These are phyloP conservation scores for Dryobota labecula DNA, from an alignment of 2,888 invertebrate genomes.

Conservation along the genomic window DNA sequence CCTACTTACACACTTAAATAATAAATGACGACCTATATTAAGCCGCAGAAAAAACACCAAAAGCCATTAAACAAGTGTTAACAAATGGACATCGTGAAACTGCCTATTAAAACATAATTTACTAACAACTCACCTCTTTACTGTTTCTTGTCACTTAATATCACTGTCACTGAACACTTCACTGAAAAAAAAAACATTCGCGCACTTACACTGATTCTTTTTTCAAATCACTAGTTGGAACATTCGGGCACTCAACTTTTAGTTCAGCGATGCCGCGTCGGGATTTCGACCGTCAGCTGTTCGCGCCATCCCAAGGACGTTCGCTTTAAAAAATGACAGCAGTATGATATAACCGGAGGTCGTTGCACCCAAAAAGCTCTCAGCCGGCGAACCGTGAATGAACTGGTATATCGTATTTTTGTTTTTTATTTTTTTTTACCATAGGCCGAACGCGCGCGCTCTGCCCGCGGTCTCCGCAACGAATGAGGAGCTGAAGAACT, in stretches of 20 bases:
- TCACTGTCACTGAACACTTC: slow-evolving; percentile 69
- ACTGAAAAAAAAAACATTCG: slow-evolving; percentile 65
- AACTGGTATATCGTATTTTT: slow-evolving; percentile 79
- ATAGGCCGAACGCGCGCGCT: slow-evolving; percentile 80
- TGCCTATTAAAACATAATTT: slow-evolving; percentile 36
- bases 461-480: slow-evolving; percentile 83
- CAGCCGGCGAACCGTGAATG: slow-evolving; percentile 83
- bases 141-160: slow-evolving; percentile 41
- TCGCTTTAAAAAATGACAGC: slow-evolving; percentile 74
- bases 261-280: slow-evolving; percentile 49
- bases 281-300: slow-evolving; percentile 80
- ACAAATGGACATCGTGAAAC: slow-evolving; percentile 44
- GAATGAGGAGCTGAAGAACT: slow-evolving; percentile 89
- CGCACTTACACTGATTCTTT: slow-evolving; percentile 66
- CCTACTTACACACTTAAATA: slow-evolving; percentile 38
- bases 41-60: slow-evolving; percentile 41
- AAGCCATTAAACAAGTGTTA: slow-evolving; percentile 52
- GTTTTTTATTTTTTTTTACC: slow-evolving; percentile 66
- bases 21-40: slow-evolving; percentile 35
- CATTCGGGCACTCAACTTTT: slow-evolving; percentile 60
- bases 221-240: slow-evolving; percentile 52
- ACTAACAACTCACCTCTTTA: slow-evolving; percentile 63
- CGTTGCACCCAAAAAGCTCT: slow-evolving; percentile 80
- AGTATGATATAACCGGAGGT: slow-evolving; percentile 80
- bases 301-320: slow-evolving; percentile 84